Evolutionary conservation across 2,888 invertebrate genomes (phyloP).

Genomic region (Gandaritis pyraliata): DNA sequence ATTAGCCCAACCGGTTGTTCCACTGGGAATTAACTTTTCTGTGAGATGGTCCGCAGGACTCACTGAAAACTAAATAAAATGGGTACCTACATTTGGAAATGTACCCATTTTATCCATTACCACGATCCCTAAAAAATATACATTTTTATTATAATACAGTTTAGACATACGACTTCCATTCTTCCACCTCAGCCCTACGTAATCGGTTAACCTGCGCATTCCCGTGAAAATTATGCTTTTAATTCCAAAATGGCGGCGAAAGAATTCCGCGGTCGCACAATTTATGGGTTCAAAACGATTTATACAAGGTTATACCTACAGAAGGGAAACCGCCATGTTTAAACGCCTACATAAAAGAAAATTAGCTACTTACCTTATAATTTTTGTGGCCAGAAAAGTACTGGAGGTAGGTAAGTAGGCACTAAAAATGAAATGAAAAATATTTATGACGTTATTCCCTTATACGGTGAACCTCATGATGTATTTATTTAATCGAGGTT

Average conservation of each 20-base stretch:
- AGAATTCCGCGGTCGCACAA: conserved; percentile 61
- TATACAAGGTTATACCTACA: conserved; percentile 46
- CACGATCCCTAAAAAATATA: neutral
- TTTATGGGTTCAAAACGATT: conserved; percentile 59
- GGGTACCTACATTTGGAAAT: too few relatives aligned
- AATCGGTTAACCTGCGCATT: conserved; percentile 34
- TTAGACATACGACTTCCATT: conserved; percentile 11
- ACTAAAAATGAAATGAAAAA: neutral
- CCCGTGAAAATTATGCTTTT: conserved; percentile 58
- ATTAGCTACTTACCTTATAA: conserved; percentile 17
- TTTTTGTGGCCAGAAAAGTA: conserved; percentile 2
- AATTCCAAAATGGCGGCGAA: conserved; percentile 60
- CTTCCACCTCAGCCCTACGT: conserved; percentile 13
- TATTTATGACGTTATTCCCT: too few relatives aligned
- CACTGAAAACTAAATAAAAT: too few relatives aligned
- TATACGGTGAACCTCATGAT: too few relatives aligned
- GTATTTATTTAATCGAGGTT: too few relatives aligned
- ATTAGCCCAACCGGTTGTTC: too few relatives aligned
- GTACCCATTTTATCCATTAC: too few relatives aligned
- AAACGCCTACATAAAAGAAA: conserved; percentile 29
- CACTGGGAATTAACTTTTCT: too few relatives aligned
- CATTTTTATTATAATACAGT: neutral
- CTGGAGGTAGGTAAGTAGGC: conserved; percentile 1
- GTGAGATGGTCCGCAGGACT: too few relatives aligned
- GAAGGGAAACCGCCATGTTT: conserved; percentile 39